These are phyloP conservation scores for Pampusana beccarii DNA, from an alignment of 2,113 vertebrate genomes.

Conservation along the genomic window DNA sequence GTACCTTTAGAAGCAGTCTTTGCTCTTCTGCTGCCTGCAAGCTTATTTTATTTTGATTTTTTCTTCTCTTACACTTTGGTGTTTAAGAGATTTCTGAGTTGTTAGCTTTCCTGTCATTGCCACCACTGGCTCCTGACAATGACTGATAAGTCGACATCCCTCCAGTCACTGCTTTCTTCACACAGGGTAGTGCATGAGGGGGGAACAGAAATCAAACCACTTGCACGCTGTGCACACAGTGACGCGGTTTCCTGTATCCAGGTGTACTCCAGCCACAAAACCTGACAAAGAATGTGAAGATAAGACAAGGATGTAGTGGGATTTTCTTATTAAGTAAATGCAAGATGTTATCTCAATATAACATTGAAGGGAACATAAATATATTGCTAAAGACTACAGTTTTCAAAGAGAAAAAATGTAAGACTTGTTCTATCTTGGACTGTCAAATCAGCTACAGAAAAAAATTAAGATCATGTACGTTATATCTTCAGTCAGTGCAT, in stretches of 20 bases:
- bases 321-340: neutral
- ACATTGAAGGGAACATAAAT: neutral
- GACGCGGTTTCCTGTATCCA: neutral
- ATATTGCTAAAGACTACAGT: neutral
- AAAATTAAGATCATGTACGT: accelerated
- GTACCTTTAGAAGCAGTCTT: neutral
- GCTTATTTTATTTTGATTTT: neutral
- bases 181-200: neutral
- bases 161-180: neutral
- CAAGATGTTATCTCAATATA: neutral
- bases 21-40: neutral
- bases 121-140: neutral
- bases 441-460: neutral
- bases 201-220: neutral
- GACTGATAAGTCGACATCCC: neutral
- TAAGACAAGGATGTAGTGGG: neutral
- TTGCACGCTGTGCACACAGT: neutral
- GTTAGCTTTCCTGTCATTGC: neutral
- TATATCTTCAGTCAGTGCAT: neutral
- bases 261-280: neutral
- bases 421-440: neutral
- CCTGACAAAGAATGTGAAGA: neutral
- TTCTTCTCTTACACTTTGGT: neutral
- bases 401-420: neutral
- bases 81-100: neutral